Base-by-base conservation (phyloP, 1,140 invertebrate genomes). In the Bursaphelenchus mucronatus region DNA sequence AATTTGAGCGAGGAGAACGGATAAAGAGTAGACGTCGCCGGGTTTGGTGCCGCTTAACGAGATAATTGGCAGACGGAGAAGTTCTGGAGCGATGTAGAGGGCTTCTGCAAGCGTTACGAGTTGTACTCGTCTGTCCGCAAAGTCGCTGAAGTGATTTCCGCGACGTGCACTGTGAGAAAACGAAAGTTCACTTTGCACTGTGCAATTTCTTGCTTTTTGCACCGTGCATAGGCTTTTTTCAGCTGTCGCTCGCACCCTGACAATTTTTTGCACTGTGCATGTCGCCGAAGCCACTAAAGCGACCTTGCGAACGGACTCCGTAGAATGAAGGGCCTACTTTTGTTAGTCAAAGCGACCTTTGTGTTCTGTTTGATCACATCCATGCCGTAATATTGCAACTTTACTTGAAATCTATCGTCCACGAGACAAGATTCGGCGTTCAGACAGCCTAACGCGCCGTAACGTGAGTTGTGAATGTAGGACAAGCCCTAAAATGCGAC, bases 1-100 rank as follows among this genome's bases (percentile, higher is more conserved):
- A 66, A 64, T 63, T n/a, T 55, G 62, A 1, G 62, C 65, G 39
- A 61, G 66, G 41, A 40, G 44, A 40, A 64, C 66, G 10, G 64
- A 61, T 9, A 64, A 10, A 13, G 41, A 46, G 47, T 67, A 64
- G 39, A 64, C 66, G 11, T 64, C 62, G 10, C 62, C 62, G 10
- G 10, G 62, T 66, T 64, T 30, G 11, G 61, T 17, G 30, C 61
- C 61, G 61, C 62, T 39, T 59, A 44, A 3, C 2, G 2, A 30
- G 15, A 50, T 50, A 45, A 15, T 63, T 9, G 62, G 55, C 64
- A 66, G 53, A n/a, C 61, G 61, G 2, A 63, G 19, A 2, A 30
- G 53, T 63, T 63, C 61, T 1, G 61, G 61, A 7, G 61, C 61
- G 3, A 64, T 41, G n/a, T 47, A 66, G 9, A 64, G 41, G n/a